Base-by-base conservation (phyloP, 2,113 vertebrate genomes). In the Thunnus thynnus region DNA sequence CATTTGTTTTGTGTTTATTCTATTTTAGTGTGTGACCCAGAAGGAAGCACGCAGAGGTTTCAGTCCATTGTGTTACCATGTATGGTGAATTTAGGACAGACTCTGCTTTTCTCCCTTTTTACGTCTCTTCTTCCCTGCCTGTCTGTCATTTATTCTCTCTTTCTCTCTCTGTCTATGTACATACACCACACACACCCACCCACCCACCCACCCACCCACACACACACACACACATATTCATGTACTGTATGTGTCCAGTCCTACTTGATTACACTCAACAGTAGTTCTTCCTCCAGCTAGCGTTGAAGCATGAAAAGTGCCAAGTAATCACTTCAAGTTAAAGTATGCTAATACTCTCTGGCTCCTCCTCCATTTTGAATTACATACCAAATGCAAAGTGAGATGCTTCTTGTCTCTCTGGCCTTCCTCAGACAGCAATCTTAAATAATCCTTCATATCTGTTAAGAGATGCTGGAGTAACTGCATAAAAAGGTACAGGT, bases 351-450 rank as follows among this genome's bases (percentile, higher is more conserved):
- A 82, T 78, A 22, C 18, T 46, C 13, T 57, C 27, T 27, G 69
- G 74, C 63, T 70, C 69, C 64, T 66, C 56, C 73, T 61, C 13
- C 48, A 25, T 76, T 83, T 55, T 89, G 55, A 86, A 86, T 83
- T 61, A 83, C 56, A 75, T 14, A 47, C 12, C 64, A 72, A 88
- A 92, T 84, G n/a, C 76, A 81, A 86, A 85, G 52, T 72, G 79
- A 82, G 78, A 81, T 61, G 61, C 65, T 65, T 47, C 76, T 72
- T 65, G 50, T 79, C 50, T 82, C 65, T 65, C 30, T 58, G n/a
- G 50, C 30, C 20, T 0, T 3, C 64, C 60, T 76, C 61, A 72
- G 80, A 78, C 80, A 78, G 51, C 64, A 56, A 76, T 68, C 68
- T 79, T 70, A 55, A 76, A 86, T 75, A 66, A 73, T 79, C 57